Conservation (phyloP, 2,113 vertebrate genomes). For the Alces alces region DNA sequence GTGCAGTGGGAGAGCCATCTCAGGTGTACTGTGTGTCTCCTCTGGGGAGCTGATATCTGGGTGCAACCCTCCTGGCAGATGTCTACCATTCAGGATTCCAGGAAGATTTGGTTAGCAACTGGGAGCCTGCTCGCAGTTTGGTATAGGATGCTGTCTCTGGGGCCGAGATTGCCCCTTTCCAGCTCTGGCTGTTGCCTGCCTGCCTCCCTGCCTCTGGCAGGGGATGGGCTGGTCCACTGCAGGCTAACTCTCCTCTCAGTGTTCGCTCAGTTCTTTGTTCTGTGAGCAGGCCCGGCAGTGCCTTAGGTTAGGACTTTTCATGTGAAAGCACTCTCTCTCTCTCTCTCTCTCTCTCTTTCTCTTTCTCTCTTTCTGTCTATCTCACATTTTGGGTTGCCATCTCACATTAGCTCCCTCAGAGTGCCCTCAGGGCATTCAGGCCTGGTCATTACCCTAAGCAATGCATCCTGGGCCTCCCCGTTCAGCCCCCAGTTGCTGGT, state of each 20-base stretch:
- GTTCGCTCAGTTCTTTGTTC: background rate
- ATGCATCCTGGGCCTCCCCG: background rate
- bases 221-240: rapidly evolving
- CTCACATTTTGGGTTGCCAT: background rate
- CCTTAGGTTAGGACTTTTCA: background rate
- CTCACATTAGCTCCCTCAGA: background rate
- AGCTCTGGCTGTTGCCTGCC: background rate
- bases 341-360: background rate
- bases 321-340: background rate
- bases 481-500: background rate
- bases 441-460: background rate
- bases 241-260: background rate
- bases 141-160: background rate
- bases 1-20: background rate
- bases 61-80: background rate
- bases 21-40: background rate
- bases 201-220: background rate
- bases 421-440: background rate
- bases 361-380: background rate
- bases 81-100: background rate
- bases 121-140: background rate
- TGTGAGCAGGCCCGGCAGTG: background rate
- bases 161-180: background rate
- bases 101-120: background rate
- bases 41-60: background rate